Evolutionary conservation across 2,888 invertebrate species (phyloP).

Genomic region (Mythimna pallens): DNA sequence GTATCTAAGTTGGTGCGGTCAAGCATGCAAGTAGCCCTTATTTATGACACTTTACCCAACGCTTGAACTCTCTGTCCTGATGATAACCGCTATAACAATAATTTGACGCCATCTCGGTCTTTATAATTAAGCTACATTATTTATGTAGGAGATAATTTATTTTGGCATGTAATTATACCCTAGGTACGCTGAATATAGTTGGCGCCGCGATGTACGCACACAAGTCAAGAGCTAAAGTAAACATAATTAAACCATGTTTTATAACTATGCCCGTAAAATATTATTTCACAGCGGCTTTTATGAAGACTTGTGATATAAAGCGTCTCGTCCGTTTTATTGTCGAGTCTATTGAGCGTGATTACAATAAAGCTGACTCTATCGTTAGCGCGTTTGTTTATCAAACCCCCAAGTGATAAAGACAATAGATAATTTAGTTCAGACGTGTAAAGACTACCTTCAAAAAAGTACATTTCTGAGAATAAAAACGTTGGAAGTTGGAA

Average conservation of each 20-base stretch:
- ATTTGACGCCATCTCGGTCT: constrained; percentile 26
- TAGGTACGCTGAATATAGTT: constrained; percentile 52
- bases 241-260: constrained; percentile 41
- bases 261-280: constrained; percentile 43
- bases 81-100: constrained; percentile 28
- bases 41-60: constrained; percentile 46
- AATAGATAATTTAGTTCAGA: constrained; percentile 26
- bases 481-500: constrained; percentile 48
- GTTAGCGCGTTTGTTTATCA: constrained; percentile 47
- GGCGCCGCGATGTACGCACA: constrained; percentile 42
- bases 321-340: constrained; percentile 29
- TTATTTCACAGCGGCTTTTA: constrained; percentile 34
- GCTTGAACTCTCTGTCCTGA: constrained; percentile 33
- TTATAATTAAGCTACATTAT: constrained; percentile 61
- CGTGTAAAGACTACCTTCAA: constrained; percentile 47
- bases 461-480: constrained; percentile 24
- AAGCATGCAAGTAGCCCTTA: constrained; percentile 45
- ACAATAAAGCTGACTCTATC: constrained; percentile 29
- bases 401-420: constrained; percentile 19
- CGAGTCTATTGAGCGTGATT: constrained; percentile 17
- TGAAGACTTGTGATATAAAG: constrained; percentile 28
- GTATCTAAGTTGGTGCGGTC: constrained; percentile 47
- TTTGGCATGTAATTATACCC: constrained; percentile 70
- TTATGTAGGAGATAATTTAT: constrained; percentile 70
- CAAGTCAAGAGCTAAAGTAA: constrained; percentile 57